A percentile compares a stretch with the other conserved stretches of the same genome.
Conservation (phyloP, 2,797 vertebrate genomes). For the Aldrovandia affinis region DNA sequence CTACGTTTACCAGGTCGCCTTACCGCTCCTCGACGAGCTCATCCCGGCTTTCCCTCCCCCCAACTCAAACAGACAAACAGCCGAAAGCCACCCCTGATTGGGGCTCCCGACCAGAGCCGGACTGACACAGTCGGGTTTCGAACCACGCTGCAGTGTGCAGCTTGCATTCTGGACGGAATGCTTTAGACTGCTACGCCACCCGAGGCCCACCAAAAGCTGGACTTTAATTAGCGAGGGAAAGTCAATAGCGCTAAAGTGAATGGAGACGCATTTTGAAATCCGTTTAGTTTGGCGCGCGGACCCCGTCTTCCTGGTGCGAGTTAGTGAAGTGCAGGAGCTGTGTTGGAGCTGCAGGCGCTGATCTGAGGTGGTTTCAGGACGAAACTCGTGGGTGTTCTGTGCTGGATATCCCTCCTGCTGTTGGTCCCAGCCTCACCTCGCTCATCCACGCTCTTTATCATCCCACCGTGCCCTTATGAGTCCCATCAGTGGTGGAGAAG, state of each 20-base stretch:
- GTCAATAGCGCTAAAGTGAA: slow-evolving; percentile 3
- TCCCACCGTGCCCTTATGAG: background rate
- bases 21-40: too few species aligned
- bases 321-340: background rate
- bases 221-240: slow-evolving; percentile 33
- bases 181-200: too few species aligned
- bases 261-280: slow-evolving; percentile 11
- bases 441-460: background rate
- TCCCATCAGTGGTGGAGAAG: background rate
- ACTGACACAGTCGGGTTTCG: too few species aligned
- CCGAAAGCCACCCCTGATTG: too few species aligned
- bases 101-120: too few species aligned
- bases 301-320: background rate
- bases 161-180: too few species aligned
- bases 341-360: background rate
- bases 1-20: too few species aligned
- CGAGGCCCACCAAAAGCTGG: too few species aligned
- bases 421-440: too few species aligned
- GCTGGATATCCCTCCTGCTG: background rate
- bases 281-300: background rate
- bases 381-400: slow-evolving; percentile 14
- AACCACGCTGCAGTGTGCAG: too few species aligned
- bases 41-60: too few species aligned
- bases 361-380: background rate
- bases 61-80: too few species aligned